phyloP scores from a whole-genome alignment of 2,797 vertebrate genomes.

The Bryconaethiops microstoma region DNA sequence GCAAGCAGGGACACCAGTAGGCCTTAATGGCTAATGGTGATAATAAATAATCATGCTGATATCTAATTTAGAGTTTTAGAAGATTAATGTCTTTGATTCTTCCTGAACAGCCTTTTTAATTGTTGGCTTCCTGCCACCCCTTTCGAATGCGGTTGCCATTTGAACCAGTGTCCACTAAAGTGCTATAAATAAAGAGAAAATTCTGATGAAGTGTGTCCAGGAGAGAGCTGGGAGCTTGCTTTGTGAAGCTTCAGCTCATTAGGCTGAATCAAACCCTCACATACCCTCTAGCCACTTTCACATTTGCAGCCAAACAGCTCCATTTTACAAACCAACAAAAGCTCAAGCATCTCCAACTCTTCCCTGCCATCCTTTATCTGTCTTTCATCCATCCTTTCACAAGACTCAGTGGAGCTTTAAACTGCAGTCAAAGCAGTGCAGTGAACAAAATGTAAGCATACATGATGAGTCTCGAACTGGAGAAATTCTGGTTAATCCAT shows the following conservation, averaged over 20 bases:
- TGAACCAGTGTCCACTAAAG: conserved; percentile 23
- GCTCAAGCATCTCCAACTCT: conserved; percentile 18
- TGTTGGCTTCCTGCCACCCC: background rate
- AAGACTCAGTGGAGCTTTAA: background rate
- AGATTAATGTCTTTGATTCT: conserved; percentile 1
- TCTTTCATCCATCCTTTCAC: background rate
- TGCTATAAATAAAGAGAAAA: conserved; percentile 20
- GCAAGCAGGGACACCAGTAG: background rate
- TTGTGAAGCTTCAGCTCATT: background rate
- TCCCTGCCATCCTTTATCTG: background rate
- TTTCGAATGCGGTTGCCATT: conserved; percentile 15
- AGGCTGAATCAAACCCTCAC: conserved; percentile 19
- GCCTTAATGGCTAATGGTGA: background rate
- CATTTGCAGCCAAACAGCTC: conserved; percentile 19
- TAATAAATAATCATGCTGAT: conserved; percentile 10
- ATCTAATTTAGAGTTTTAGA: conserved; percentile 10
- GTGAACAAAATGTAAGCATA: background rate
- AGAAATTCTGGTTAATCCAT: conserved; percentile 6
- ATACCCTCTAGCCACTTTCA: background rate
- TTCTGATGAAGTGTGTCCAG: conserved; percentile 10
- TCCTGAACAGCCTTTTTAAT: background rate
- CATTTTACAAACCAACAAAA: conserved; percentile 32
- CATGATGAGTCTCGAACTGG: background rate
- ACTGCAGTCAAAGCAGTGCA: background rate
- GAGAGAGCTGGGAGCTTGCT: conserved; percentile 1